phyloP scores from a whole-genome alignment of 2,888 invertebrate species.

The Tinea trinotella region DNA sequence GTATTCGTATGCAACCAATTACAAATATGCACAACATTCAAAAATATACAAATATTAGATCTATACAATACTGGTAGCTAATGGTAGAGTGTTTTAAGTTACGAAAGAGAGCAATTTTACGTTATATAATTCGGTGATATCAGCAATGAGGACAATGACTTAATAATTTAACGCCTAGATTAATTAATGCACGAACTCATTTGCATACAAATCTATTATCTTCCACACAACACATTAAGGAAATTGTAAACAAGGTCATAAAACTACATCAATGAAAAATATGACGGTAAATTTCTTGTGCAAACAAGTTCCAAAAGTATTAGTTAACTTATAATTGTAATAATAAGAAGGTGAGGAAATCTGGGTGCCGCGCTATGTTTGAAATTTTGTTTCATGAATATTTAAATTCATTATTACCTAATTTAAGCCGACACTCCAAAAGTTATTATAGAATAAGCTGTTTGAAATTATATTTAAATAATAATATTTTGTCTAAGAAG shows the following conservation, averaged over 20 bases:
- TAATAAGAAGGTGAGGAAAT: no score
- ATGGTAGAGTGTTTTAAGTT: no score
- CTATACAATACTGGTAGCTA: no score
- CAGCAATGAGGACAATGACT: background rate
- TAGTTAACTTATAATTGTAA: no score
- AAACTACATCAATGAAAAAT: background rate
- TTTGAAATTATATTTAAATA: background rate
- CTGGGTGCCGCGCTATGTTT: no score
- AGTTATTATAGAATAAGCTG: background rate
- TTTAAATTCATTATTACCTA: background rate
- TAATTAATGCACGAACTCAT: background rate
- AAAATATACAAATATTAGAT: no score
- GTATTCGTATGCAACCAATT: no score
- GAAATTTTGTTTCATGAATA: background rate
- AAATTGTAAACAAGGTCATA: background rate
- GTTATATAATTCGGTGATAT: background rate
- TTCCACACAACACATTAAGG: background rate
- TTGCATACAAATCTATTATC: background rate
- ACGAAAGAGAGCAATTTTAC: no score
- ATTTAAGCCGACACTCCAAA: background rate
- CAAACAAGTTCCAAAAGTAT: no score
- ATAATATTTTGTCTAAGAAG: no score
- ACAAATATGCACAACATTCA: no score
- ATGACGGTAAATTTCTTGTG: no score
- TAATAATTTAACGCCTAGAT: background rate